These are phyloP conservation scores for Pluvialis apricaria DNA, from an alignment of 2,113 vertebrate species.

Conservation along the genomic window DNA sequence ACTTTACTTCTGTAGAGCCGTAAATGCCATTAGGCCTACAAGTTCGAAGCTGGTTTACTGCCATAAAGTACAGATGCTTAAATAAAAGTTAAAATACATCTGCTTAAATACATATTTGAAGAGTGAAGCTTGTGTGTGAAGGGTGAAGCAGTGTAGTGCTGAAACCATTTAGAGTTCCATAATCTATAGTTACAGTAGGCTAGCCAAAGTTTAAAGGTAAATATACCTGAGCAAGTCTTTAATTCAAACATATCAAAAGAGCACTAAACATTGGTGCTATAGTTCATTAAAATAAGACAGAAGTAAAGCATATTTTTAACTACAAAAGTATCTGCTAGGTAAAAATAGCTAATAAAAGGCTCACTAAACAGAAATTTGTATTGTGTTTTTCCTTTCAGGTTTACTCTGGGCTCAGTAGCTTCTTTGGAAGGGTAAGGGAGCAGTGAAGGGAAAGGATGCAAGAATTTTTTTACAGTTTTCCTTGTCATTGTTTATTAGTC, in stretches of 20 bases:
- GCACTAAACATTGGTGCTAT: not conserved
- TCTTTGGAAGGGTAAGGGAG: not conserved
- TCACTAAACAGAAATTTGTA: not conserved
- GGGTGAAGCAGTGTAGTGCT: not conserved
- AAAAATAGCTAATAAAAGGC: not conserved
- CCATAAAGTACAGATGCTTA: not conserved
- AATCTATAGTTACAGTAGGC: not conserved
- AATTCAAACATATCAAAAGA: not conserved
- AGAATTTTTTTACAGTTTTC: not conserved
- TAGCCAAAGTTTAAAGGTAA: not conserved
- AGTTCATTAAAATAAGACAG: not conserved
- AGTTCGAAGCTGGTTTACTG: not conserved
- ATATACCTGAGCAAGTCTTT: not conserved
- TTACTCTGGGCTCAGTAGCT: not conserved
- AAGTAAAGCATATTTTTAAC: not conserved
- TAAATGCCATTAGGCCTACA: not conserved
- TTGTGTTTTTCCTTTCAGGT: not conserved
- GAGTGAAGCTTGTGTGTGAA: not conserved
- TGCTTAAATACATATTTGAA: not conserved
- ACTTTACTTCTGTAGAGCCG: rapidly evolving
- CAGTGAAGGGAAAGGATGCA: not conserved
- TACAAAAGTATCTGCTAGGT: not conserved
- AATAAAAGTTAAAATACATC: not conserved
- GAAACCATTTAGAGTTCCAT: not conserved
- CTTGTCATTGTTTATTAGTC: not conserved